Evolutionary conservation across 2,888 invertebrate species (phyloP), one percentile per base, ranked within the genome.

Genomic region (Microplitis manilae): DNA sequence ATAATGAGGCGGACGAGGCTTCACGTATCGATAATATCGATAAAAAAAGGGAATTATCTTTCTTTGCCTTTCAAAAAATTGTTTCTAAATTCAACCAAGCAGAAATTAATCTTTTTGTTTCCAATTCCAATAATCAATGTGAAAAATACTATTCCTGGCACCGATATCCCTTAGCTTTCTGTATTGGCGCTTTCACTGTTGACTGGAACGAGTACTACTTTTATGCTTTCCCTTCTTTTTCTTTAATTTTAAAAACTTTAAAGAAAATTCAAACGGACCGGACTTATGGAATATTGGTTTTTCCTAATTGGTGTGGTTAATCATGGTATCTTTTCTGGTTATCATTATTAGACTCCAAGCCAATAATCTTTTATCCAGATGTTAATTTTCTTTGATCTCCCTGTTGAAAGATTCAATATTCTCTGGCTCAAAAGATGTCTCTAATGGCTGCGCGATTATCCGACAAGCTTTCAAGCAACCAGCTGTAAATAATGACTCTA

Each of bases 391-490:
- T 84, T 8, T 69, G 79, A n/a, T 84, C 80, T 59, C 75, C 82
- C 81, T 79, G 79, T 78, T 84, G 85, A 73, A 68, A 70, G n/a
- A 73, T 65, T 0, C 77, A 77, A 6, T 85, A 87, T 65, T 84
- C 84, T 0, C 20, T 81, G 59, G 73, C 77, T 65, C 64, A 67
- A 59, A 80, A 80, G 8, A 70, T 86, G 75, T 68, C 81, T 72
- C 77, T 86, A 81, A 81, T 84, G 72, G 85, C 80, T 76, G 85
- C 80, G n/a, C 77, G 61, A 67, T 83, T 86, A 81, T 86, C 84
- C n/a, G 82, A 76, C 64, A 83, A 69, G 81, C 79, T 6, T 82
- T 83, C 30, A n/a, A 59, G n/a, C 59, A n/a, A n/a, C 8, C 6
- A 59, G 59, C 4, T 59, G 4, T 59, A 59, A 59, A 59, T 59